Evolutionary conservation across 2,888 invertebrate genomes (phyloP), one percentile per base, ranked within the genome.

Genomic region (Tenthredo notha): DNA sequence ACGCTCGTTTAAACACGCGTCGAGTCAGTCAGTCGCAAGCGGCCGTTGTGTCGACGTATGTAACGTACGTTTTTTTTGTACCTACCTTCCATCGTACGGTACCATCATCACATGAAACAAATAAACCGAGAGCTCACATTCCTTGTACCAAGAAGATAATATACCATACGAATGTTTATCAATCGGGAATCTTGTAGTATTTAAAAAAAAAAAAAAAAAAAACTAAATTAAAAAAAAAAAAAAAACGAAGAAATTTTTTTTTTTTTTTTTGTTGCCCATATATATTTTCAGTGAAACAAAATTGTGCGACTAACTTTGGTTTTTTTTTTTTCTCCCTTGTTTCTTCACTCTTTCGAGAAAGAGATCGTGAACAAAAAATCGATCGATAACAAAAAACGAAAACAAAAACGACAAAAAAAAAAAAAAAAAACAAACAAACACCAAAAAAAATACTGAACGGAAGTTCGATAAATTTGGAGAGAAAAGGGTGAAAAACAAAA

Each of bases 1-100:
- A 83, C 50, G 67, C 67, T 43, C 67, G 83, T 50, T 83, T 70
- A 83, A 83, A 83, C 83, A 83, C 83, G 83, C 83, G 83, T 18
- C 83, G 83, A 67, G 83, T 37, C 83, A 83, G 83, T 83, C 65
- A 83, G 67, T 83, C 83, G 83, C 83, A 70, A 83, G 83, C 70
- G 83, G 83, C 67, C 83, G 83, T 25, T 67, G 47, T 50, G 83
- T 83, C 83, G 83, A 70, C 83, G 83, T 65, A 83, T 61, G 40
- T 67, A 67, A 67, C 67, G 67, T 67, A 67, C 33, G 29, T 67
- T 33, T 1, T 67, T n/a, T n/a, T n/a, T n/a, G 67, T 67, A 67
- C 67, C 67, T 33, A 77, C 50, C 77, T 29, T 50, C 50, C 50
- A 47, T 43, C 47, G 75, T 75, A 75, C 75, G 75, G 75, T 75